These are phyloP conservation scores for Neosalanx taihuensis DNA, from an alignment of 2,797 vertebrate species.

Conservation along the genomic window DNA sequence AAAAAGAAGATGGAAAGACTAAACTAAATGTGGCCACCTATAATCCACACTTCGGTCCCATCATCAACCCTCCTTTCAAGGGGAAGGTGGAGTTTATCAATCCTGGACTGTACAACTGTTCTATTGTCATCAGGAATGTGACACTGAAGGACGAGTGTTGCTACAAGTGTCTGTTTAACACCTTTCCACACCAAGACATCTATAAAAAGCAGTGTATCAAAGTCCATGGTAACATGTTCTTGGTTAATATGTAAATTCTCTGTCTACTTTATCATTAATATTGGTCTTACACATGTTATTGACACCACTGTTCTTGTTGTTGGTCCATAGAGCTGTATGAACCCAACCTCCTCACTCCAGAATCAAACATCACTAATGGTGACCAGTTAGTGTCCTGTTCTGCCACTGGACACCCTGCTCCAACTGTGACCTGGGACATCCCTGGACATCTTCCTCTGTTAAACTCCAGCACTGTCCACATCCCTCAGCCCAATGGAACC, in stretches of 20 bases:
- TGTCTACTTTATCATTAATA: no score
- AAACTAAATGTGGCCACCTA: constrained; percentile 59
- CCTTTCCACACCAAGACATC: constrained; percentile 33
- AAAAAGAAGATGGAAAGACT: constrained; percentile 6
- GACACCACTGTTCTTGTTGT: neutral
- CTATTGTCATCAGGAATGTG: constrained; percentile 57
- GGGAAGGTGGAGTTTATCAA: constrained; percentile 48
- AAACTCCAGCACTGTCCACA: neutral
- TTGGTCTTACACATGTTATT: no score
- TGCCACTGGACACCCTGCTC: constrained; percentile 69
- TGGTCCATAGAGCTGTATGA: constrained; percentile 7
- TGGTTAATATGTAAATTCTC: neutral
- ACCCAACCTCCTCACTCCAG: neutral
- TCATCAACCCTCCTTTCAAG: constrained; percentile 33
- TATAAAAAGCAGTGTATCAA: constrained; percentile 31
- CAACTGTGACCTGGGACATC: constrained; percentile 55
- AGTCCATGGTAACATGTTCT: constrained; percentile 29
- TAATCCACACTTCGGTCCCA: constrained; percentile 46
- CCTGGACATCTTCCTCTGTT: neutral
- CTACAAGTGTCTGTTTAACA: constrained; percentile 62
- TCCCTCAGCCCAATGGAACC: rapidly evolving
- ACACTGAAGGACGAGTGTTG: constrained; percentile 65
- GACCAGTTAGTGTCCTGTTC: constrained; percentile 67
- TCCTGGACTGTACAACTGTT: constrained; percentile 41
- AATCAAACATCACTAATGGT: constrained; percentile 47